Evolutionary conservation across 2,113 vertebrate genomes (phyloP), one percentile per base, ranked within the genome.

Genomic region (Lophochroa leadbeateri): DNA sequence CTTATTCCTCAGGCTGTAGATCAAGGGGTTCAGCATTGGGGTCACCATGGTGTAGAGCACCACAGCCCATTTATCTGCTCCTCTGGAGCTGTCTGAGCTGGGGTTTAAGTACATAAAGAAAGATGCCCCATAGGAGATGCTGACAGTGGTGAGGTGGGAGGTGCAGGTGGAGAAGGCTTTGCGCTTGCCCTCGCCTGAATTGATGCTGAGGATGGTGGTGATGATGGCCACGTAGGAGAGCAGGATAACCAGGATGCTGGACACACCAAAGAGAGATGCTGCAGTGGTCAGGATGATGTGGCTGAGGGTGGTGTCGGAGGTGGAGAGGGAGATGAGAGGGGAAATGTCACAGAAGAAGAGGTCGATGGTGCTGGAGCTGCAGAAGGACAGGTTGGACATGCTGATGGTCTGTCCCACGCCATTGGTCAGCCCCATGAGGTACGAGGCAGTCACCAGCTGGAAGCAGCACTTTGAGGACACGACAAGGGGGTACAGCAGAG

Each of bases 1-100:
- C 35, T 35, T 35, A 35, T 35, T 98, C 91, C 97, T 96, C 87
- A 97, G 75, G 64, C 96, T 96, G 19, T 97, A 97, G 21, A 97
- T 90, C 6, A 97, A 81, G 17, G 96, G 97, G 47, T 97, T 98
- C 39, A 97, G 79, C 49, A 97, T 74, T 6, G 97, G 97, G 13
- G 89, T 97, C 41, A 97, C 91, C 31, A 96, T 3, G 0, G 95
- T 92, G 19, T 97, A 97, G 24, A 95, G 53, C 58, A 97, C 58
- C 1, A 52, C 91, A 20, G 92, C 89, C 77, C 94, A 71, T 80
- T 97, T 96, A 9, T 97, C 95, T 55, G 14, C 75, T 43, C 46
- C 91, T 25, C 47, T 79, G 1, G 46, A 90, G 28, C 79, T 53
- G 29, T 86, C 85, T 9, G 92, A 90, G 41, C 90, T 93, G 72